These are phyloP conservation scores for Bombus sylvicola DNA, from an alignment of 1,140 invertebrate genomes.

Conservation along the genomic window DNA sequence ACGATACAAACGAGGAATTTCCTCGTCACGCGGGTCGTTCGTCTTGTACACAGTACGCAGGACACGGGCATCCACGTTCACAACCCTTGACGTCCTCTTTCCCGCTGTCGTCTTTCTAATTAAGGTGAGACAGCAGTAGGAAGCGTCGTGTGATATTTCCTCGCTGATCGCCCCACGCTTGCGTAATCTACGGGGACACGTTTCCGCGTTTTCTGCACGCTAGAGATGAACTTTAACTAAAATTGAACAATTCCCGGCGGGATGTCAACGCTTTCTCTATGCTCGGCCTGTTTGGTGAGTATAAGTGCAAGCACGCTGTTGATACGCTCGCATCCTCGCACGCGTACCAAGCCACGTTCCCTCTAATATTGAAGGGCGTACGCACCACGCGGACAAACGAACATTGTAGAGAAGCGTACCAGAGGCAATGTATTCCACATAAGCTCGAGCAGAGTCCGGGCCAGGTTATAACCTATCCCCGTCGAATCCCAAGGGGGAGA, in stretches of 20 bases:
- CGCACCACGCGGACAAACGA: constrained; percentile 28
- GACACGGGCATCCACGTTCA: neutral
- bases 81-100: constrained; percentile 33
- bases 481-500: constrained; percentile 66
- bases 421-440: constrained; percentile 57
- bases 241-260: constrained; percentile 75
- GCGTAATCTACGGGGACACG: constrained; percentile 55
- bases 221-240: constrained; percentile 61
- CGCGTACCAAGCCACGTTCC: neutral
- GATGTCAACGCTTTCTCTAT: constrained; percentile 47
- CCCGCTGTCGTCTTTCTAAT: constrained; percentile 51
- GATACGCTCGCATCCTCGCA: neutral
- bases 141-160: constrained; percentile 36
- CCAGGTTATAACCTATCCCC: constrained; percentile 67
- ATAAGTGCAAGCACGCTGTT: constrained; percentile 1
- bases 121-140: constrained; percentile 45
- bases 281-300: constrained; percentile 31
- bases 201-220: constrained; percentile 44
- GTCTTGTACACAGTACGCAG: neutral
- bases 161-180: constrained; percentile 20
- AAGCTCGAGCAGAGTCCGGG: constrained; percentile 57
- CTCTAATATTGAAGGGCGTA: neutral
- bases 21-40: neutral
- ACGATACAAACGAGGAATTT: neutral
- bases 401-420: constrained; percentile 17